Conservation (phyloP, 1,140 invertebrate species). For the Paramacrobiotus metropolitanus region DNA sequence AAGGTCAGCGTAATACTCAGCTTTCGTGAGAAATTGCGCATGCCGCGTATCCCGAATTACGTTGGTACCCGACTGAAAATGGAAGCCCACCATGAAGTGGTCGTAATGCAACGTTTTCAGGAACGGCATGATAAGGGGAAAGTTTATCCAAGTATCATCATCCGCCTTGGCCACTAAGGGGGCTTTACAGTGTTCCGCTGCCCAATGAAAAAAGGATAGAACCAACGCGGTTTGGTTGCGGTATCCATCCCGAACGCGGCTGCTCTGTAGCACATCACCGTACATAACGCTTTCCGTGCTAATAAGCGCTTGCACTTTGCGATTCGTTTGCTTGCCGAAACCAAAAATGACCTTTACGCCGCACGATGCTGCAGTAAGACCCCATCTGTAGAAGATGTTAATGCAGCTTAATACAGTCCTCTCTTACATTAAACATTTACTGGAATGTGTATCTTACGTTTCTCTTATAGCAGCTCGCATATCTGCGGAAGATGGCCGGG, state of each 20-base stretch:
- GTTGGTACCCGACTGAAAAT: neutral
- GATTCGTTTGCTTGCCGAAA: neutral
- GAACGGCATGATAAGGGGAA: neutral
- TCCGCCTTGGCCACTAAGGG: neutral
- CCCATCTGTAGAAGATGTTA: no score
- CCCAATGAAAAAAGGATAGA: neutral
- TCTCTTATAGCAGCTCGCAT: neutral
- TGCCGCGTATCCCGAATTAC: neutral
- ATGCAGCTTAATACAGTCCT: no score
- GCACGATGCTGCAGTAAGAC: neutral
- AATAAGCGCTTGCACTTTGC: neutral
- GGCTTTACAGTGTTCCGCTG: neutral
- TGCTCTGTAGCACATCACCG: neutral
- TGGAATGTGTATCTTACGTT: no score
- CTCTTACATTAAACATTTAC: no score
- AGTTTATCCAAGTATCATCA: constrained; percentile 2
- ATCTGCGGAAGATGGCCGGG: neutral
- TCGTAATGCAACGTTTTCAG: neutral
- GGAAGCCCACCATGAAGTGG: neutral
- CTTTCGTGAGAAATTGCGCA: neutral
- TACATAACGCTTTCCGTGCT: neutral
- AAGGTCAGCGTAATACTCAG: neutral
- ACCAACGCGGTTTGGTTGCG: neutral
- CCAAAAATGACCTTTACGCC: neutral
- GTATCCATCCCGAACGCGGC: neutral